A percentile compares a stretch with the other conserved stretches of the same genome.
Evolutionary conservation across 2,113 vertebrate species (phyloP).

Genomic region (Myotis yumanensis): DNA sequence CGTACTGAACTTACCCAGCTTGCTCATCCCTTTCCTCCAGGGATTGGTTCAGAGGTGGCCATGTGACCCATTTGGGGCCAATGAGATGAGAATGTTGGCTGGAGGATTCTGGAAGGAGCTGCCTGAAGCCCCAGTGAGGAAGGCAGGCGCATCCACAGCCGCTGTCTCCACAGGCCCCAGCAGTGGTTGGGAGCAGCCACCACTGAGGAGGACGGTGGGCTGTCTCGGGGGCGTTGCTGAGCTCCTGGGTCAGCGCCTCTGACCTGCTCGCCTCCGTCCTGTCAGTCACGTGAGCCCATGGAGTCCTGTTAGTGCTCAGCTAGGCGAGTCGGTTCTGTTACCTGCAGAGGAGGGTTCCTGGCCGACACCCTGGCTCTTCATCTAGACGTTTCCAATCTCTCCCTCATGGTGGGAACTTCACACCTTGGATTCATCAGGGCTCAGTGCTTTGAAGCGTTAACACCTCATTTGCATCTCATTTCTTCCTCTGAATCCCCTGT

Average conservation of each 20-base stretch:
- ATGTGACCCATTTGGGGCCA: neutral
- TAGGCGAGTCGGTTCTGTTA: neutral
- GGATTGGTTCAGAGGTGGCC: neutral
- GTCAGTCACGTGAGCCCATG: no score
- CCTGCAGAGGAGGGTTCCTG: neutral
- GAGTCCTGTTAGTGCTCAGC: neutral
- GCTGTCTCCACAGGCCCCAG: fast-evolving
- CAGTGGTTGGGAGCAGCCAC: neutral
- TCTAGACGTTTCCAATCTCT: neutral
- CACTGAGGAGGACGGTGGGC: neutral
- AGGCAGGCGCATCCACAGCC: fast-evolving
- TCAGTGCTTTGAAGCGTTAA: neutral
- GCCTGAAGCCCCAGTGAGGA: neutral
- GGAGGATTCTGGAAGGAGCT: neutral
- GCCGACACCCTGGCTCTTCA: neutral
- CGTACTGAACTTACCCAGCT: neutral
- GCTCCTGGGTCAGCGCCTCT: neutral
- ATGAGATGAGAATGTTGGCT: neutral
- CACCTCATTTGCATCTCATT: neutral
- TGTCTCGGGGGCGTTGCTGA: neutral
- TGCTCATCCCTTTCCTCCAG: neutral
- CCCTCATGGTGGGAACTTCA: no score
- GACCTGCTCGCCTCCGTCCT: fast-evolving
- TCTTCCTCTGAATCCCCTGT: neutral
- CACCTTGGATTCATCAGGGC: neutral